Conservation (phyloP, 2,113 vertebrate genomes). For the Balaenoptera acutorostrata region DNA sequence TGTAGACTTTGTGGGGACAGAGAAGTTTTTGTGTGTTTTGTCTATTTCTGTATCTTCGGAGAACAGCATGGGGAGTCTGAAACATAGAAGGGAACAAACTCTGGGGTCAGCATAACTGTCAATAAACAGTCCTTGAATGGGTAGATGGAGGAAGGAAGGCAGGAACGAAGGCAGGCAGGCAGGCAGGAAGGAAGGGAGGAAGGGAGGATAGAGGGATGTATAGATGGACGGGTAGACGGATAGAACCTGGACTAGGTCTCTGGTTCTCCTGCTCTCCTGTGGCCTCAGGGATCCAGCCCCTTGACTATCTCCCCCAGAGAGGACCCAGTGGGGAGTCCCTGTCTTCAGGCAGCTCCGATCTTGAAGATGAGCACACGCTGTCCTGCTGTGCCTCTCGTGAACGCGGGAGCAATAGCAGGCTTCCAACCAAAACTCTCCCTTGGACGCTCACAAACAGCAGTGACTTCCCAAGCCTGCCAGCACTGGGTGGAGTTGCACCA, state of each 20-base stretch:
- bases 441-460: neutral
- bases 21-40: fast-evolving
- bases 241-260: neutral
- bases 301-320: neutral
- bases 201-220: neutral
- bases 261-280: neutral
- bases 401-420: neutral
- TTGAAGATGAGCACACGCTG: fast-evolving
- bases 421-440: neutral
- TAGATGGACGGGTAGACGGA: fast-evolving
- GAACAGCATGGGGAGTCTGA: fast-evolving
- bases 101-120: too few species aligned
- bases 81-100: neutral
- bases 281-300: neutral
- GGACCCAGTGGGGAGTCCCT: too few species aligned
- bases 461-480: neutral
- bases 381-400: neutral
- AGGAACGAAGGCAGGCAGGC: neutral
- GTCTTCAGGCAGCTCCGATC: fast-evolving
- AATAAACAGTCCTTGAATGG: too few species aligned
- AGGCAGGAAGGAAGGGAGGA: neutral
- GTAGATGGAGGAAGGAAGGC: neutral
- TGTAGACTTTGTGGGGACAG: neutral
- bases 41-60: neutral
- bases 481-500: neutral